Evolutionary conservation across 2,797 vertebrate species (phyloP).

Genomic region (Picus viridis): DNA sequence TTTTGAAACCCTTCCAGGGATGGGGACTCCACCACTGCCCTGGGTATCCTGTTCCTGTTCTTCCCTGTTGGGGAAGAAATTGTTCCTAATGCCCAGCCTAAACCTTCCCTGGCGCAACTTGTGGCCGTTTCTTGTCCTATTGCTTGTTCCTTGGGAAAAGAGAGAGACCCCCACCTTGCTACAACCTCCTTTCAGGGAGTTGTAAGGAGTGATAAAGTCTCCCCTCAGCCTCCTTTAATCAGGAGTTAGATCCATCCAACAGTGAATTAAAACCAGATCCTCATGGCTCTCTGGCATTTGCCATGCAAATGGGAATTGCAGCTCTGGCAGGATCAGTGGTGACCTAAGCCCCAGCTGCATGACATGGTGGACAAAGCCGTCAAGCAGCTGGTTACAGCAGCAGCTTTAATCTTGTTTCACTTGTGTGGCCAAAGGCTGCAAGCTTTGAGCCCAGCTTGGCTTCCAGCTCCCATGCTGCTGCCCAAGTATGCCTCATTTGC

Average conservation of each 20-base stretch:
- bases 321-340: neutral
- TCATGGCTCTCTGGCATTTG: accelerated
- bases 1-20: neutral
- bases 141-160: too few relatives aligned
- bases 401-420: neutral
- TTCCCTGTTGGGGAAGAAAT: neutral
- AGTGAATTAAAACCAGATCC: neutral
- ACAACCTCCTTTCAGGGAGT: neutral
- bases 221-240: neutral
- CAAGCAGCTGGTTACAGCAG: neutral
- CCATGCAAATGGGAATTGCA: neutral
- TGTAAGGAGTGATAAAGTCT: neutral
- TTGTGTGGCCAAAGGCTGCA: neutral
- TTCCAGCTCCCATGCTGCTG: neutral
- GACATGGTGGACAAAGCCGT: neutral
- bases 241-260: neutral
- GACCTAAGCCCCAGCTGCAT: accelerated
- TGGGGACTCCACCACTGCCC: neutral
- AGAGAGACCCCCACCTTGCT: too few relatives aligned
- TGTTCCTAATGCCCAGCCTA: neutral
- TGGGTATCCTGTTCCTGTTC: neutral
- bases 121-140: neutral
- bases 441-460: neutral
- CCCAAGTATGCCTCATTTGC: neutral
- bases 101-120: neutral